Evolutionary conservation across 2,888 invertebrate genomes (phyloP).

Genomic region (Sylvicola cinctus): DNA sequence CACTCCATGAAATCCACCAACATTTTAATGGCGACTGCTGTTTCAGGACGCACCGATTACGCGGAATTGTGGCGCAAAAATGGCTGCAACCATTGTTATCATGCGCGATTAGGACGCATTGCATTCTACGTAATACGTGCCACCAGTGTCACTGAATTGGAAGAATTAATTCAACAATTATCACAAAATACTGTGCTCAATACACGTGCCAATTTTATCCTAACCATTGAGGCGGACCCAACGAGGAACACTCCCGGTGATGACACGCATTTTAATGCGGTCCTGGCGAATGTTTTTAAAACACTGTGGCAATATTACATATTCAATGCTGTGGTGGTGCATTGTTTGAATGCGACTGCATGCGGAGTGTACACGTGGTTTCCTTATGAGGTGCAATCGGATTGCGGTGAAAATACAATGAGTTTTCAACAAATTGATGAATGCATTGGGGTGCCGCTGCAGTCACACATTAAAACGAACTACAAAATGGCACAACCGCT

Average conservation of each 20-base stretch:
- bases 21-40: background rate
- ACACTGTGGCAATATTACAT: slow-evolving; percentile 6
- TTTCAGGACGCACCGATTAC: too few relatives aligned
- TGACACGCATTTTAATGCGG: background rate
- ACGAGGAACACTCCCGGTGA: background rate
- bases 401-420: slow-evolving; percentile 4
- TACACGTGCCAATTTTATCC: background rate
- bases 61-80: too few relatives aligned
- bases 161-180: too few relatives aligned
- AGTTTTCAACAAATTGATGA: slow-evolving; percentile 5
- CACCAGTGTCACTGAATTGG: too few relatives aligned
- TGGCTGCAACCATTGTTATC: background rate
- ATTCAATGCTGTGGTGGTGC: slow-evolving; percentile 5
- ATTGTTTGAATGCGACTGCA: background rate
- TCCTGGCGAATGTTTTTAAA: slow-evolving; percentile 1
- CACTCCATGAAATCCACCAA: background rate
- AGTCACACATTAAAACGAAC: slow-evolving; percentile 3
- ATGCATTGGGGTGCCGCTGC: slow-evolving; percentile 2
- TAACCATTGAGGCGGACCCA: background rate
- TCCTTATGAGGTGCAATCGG: slow-evolving; percentile 4
- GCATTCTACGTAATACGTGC: too few relatives aligned
- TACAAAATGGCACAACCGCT: background rate
- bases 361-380: slow-evolving; percentile 6
- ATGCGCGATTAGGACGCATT: background rate
- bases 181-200: background rate